Evolutionary conservation across 2,888 invertebrate genomes (phyloP).

Genomic region (Lochmaea crataegi): DNA sequence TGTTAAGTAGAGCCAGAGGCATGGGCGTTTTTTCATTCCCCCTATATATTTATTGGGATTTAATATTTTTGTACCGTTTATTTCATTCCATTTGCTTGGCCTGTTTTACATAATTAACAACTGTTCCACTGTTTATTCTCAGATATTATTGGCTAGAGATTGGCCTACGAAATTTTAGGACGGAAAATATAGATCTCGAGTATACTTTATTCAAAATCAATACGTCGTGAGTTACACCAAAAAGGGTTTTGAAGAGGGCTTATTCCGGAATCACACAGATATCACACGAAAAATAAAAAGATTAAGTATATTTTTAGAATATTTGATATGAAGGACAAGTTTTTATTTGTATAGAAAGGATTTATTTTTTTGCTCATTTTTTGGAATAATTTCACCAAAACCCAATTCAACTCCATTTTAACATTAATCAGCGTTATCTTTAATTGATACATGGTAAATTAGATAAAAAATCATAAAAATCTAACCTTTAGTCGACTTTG

Average conservation of each 20-base stretch:
- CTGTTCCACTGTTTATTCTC: too few relatives aligned
- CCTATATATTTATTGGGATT: too few relatives aligned
- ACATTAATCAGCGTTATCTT: neutral
- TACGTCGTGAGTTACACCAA: conserved; percentile 14
- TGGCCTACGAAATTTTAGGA: neutral
- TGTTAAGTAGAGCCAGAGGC: too few relatives aligned
- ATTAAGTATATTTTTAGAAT: neutral
- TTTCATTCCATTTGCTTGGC: too few relatives aligned
- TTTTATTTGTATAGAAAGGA: too few relatives aligned
- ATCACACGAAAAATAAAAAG: neutral
- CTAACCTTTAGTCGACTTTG: neutral
- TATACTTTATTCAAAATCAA: conserved; percentile 21
- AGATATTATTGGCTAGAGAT: neutral
- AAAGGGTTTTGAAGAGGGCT: conserved; percentile 27
- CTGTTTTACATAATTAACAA: too few relatives aligned
- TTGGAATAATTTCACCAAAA: too few relatives aligned
- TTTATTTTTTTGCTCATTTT: too few relatives aligned
- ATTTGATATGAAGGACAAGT: too few relatives aligned
- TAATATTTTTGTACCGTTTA: too few relatives aligned
- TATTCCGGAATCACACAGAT: conserved; percentile 22
- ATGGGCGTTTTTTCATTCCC: too few relatives aligned
- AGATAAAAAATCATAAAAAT: neutral
- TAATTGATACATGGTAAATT: neutral
- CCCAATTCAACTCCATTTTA: too few relatives aligned
- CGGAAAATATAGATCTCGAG: neutral